Percentiles rank a stretch among this genome's conserved stretches.
Evolutionary conservation across 2,797 vertebrate species (phyloP).

Genomic region (Australoheros facetus): DNA sequence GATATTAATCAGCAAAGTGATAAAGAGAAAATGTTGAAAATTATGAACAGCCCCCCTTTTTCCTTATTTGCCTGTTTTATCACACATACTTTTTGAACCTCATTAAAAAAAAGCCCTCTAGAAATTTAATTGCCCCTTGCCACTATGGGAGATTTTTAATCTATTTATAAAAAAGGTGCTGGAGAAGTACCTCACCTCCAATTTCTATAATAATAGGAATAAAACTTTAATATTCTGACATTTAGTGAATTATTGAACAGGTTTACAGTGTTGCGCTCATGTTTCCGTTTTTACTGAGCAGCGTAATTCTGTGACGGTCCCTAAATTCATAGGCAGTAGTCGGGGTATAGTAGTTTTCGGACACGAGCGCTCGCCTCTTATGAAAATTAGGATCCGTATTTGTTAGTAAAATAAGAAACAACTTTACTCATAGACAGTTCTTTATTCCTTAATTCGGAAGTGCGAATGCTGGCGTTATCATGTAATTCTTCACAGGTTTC

Average conservation of each 20-base stretch:
- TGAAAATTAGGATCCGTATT: not conserved
- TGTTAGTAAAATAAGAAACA: accelerated
- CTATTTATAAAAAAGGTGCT: not conserved
- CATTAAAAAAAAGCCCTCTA: not conserved
- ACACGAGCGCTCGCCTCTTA: not conserved
- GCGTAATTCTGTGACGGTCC: conserved; percentile 15
- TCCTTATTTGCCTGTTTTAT: not conserved
- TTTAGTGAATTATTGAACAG: too few relatives aligned
- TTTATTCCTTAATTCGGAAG: not conserved
- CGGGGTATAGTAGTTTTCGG: not conserved
- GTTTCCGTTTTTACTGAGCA: not conserved
- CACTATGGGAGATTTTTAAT: not conserved
- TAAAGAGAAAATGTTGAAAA: not conserved
- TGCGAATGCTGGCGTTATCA: not conserved
- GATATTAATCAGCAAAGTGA: not conserved
- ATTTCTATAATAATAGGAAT: too few relatives aligned
- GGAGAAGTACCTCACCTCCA: too few relatives aligned
- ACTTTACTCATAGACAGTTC: too few relatives aligned
- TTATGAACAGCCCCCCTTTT: not conserved
- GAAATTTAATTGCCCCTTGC: not conserved
- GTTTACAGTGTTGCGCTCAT: too few relatives aligned
- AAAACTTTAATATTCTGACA: too few relatives aligned
- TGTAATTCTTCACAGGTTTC: not conserved
- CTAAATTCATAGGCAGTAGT: accelerated
- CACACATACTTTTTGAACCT: not conserved